Conservation (phyloP, 2,113 vertebrate species). For the Tinamus guttatus region DNA sequence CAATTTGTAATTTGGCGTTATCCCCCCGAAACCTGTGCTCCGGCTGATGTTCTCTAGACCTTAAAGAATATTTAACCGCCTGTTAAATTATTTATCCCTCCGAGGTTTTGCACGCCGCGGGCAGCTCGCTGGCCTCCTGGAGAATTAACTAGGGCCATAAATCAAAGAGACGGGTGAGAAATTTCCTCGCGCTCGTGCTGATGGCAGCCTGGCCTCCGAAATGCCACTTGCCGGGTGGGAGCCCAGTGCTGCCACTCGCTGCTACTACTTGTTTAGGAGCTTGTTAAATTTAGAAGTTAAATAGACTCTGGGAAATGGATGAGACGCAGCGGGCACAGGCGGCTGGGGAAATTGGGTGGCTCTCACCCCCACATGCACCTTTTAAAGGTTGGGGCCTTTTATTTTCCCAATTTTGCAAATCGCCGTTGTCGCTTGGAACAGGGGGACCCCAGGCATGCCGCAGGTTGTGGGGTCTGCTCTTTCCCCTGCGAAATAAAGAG, state of each 20-base stretch:
- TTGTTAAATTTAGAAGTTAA: conserved; percentile 51
- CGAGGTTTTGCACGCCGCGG: conserved; percentile 54
- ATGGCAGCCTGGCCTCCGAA: conserved; percentile 29
- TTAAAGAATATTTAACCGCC: conserved; percentile 78
- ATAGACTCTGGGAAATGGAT: conserved; percentile 8
- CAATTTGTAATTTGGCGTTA: neutral
- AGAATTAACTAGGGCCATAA: conserved; percentile 83
- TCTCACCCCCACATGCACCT: neutral
- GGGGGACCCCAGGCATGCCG: neutral
- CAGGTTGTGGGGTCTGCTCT: neutral
- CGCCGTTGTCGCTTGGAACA: neutral
- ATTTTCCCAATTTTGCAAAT: neutral
- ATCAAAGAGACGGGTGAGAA: conserved; percentile 79
- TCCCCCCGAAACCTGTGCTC: neutral
- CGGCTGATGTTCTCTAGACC: conserved; percentile 60
- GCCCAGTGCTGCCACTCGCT: conserved; percentile 20
- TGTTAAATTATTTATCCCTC: conserved; percentile 83
- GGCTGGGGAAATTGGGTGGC: neutral
- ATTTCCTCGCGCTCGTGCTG: conserved; percentile 60
- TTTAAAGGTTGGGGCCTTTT: neutral
- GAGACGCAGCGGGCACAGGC: neutral
- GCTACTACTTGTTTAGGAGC: conserved; percentile 36
- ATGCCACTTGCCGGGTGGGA: conserved; percentile 16
- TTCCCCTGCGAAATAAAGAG: too few relatives aligned
- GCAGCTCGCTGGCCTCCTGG: conserved; percentile 71